Conservation (phyloP, 2,888 invertebrate species). For the Anoplius nigerrimus region DNA sequence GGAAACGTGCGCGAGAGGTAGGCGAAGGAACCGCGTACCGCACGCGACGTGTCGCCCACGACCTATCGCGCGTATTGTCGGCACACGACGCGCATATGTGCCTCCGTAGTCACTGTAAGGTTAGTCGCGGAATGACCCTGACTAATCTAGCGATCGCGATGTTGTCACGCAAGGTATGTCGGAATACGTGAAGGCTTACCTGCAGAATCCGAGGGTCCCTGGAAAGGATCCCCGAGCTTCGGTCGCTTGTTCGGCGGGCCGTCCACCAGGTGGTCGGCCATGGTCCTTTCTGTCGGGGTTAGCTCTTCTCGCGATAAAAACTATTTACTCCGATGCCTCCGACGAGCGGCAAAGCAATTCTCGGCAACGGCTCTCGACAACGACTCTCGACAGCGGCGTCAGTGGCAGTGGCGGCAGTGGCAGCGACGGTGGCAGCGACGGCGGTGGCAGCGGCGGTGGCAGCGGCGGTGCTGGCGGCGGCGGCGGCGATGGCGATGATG, state of each 20-base stretch:
- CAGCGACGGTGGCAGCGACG: too few species aligned
- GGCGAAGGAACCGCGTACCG: slow-evolving; percentile 20
- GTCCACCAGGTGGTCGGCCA: slow-evolving; percentile 96
- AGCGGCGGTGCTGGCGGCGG: slow-evolving; percentile 3
- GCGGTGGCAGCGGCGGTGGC: neutral
- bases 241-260: slow-evolving; percentile 98
- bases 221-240: slow-evolving; percentile 90
- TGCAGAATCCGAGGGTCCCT: slow-evolving; percentile 87
- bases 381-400: neutral
- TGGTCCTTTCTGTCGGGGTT: slow-evolving; percentile 73
- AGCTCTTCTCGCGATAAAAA: slow-evolving; percentile 31
- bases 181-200: slow-evolving; percentile 76
- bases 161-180: slow-evolving; percentile 6
- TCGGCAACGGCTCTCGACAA: too few species aligned
- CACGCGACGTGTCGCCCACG: slow-evolving; percentile 6
- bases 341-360: slow-evolving; percentile 35
- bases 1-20: slow-evolving; percentile 1
- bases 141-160: slow-evolving; percentile 2
- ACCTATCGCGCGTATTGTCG: too few species aligned
- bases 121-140: slow-evolving; percentile 43
- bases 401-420: slow-evolving; percentile 1
- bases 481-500: slow-evolving; percentile 1
- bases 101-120: slow-evolving; percentile 37
- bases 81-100: slow-evolving; percentile 17
- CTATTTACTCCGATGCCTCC: slow-evolving; percentile 34